phyloP scores from a whole-genome alignment of 2,113 vertebrate species.

The Tursiops truncatus region DNA sequence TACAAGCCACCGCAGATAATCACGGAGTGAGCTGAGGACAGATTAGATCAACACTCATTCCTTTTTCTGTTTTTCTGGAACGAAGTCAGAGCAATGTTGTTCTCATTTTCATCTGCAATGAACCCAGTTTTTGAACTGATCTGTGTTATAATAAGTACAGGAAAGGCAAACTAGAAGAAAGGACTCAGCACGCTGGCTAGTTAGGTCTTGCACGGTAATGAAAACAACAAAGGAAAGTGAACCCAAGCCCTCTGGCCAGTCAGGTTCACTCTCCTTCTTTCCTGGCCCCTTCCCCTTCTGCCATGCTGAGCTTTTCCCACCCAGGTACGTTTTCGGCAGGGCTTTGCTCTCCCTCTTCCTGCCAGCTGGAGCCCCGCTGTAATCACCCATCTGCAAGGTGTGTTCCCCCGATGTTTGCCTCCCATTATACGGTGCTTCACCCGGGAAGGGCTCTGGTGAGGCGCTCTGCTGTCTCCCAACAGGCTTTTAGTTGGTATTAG shows the following conservation, averaged over 20 bases:
- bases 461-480: neutral
- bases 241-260: neutral
- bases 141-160: neutral
- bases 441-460: neutral
- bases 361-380: neutral
- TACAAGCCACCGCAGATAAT: neutral
- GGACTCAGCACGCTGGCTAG: neutral
- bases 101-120: conserved; percentile 62
- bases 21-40: conserved; percentile 48
- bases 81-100: conserved; percentile 35
- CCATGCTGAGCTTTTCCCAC: neutral
- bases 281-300: neutral
- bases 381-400: neutral
- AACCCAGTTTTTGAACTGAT: conserved; percentile 55
- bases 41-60: conserved; percentile 51
- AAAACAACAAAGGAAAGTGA: neutral
- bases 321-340: neutral
- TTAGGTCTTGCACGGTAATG: neutral
- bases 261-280: neutral
- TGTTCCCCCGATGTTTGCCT: neutral
- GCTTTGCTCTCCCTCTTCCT: neutral
- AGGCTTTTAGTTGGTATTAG: neutral
- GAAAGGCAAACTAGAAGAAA: neutral
- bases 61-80: conserved; percentile 56
- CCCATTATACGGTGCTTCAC: fast-evolving